Evolutionary conservation across 2,888 invertebrate species (phyloP).

Genomic region (Phaonia tiefii): DNA sequence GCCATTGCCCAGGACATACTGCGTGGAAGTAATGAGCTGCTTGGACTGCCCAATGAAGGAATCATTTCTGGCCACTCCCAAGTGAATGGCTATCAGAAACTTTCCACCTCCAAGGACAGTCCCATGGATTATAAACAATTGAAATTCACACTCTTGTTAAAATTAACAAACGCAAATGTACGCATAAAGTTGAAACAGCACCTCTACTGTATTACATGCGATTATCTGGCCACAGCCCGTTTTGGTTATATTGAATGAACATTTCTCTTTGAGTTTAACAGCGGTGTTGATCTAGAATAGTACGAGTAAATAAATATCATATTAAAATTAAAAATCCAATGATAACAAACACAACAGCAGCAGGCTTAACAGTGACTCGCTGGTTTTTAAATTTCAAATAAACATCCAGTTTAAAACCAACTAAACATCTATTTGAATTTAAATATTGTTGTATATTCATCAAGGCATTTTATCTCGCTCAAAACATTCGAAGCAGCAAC

Average conservation of each 20-base stretch:
- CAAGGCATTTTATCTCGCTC: constrained; percentile 17
- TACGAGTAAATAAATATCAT: neutral
- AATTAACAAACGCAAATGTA: too few species aligned
- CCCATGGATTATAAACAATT: too few species aligned
- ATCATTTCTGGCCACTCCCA: too few species aligned
- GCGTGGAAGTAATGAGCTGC: too few species aligned
- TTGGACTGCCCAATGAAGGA: too few species aligned
- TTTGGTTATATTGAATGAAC: neutral
- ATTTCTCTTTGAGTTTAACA: constrained; percentile 30
- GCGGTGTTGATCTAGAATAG: constrained; percentile 61
- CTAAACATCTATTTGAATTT: constrained; percentile 19
- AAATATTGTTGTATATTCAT: constrained; percentile 34
- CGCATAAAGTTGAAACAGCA: too few species aligned
- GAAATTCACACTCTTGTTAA: too few species aligned
- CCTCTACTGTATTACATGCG: too few species aligned
- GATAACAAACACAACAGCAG: neutral
- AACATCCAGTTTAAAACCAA: constrained; percentile 35
- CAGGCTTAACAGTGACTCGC: neutral
- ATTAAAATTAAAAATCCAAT: constrained; percentile 16
- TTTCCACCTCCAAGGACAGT: too few species aligned
- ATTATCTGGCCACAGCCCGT: too few species aligned
- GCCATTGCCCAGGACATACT: too few species aligned
- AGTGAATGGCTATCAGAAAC: too few species aligned
- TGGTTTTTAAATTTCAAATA: constrained; percentile 4
- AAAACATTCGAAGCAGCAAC: neutral